A percentile compares a stretch with the other conserved stretches of the same genome.
Conservation (phyloP, 1,140 invertebrate species). For the Tetraneura akinire region DNA sequence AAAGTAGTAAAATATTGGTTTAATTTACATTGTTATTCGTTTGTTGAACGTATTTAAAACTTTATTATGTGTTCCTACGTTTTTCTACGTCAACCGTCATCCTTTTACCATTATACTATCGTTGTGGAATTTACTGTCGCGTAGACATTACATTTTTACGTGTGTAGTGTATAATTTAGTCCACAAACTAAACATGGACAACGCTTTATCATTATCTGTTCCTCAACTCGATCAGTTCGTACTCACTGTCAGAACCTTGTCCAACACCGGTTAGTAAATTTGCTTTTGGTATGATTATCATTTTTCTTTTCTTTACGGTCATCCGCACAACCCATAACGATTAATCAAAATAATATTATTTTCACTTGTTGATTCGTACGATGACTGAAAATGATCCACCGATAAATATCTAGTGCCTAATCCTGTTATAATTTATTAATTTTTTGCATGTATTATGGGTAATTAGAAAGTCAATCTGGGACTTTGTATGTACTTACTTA, state of each 20-base stretch:
- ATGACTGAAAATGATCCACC: background rate
- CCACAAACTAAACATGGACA: background rate
- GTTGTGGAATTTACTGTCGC: background rate
- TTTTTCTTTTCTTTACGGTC: background rate
- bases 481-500: too few relatives aligned
- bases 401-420: too few relatives aligned
- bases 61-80: background rate
- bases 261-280: conserved; percentile 23
- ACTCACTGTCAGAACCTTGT: conserved; percentile 7
- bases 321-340: background rate
- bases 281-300: too few relatives aligned
- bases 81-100: background rate
- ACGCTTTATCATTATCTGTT: background rate
- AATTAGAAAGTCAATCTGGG: too few relatives aligned
- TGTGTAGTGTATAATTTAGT: background rate
- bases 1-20: background rate
- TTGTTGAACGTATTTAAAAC: background rate
- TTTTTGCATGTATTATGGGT: too few relatives aligned
- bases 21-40: background rate
- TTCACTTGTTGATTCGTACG: background rate
- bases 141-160: background rate
- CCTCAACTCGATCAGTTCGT: conserved; percentile 42
- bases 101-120: background rate
- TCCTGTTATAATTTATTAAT: too few relatives aligned
- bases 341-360: background rate